A percentile compares a stretch with the other conserved stretches of the same genome.
These are phyloP conservation scores for Rhinichthys osculus DNA, from an alignment of 2,797 vertebrate species.

Conservation along the genomic window DNA sequence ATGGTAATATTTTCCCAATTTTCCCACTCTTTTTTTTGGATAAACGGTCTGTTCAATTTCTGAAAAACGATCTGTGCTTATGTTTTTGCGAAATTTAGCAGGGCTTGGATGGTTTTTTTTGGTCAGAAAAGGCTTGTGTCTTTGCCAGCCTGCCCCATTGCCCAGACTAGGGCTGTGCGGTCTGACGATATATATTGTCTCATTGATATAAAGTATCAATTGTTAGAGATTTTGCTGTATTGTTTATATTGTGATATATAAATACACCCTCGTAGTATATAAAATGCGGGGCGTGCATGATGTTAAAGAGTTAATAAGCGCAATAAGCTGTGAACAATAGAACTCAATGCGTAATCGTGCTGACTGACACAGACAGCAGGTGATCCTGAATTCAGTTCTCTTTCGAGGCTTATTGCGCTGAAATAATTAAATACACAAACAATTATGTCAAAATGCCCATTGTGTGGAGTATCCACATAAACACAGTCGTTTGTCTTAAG, in stretches of 20 bases:
- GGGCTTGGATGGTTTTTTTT: not conserved
- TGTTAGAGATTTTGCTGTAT: not conserved
- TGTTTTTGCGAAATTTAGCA: not conserved
- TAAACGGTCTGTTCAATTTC: not conserved
- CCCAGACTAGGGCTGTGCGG: not conserved
- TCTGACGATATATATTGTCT: not conserved
- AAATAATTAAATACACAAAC: not conserved
- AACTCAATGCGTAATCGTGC: not conserved
- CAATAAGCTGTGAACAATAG: not conserved
- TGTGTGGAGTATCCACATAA: not conserved
- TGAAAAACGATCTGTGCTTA: not conserved
- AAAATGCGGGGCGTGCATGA: not conserved
- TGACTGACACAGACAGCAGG: not conserved
- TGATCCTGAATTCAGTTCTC: no score
- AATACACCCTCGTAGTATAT: not conserved
- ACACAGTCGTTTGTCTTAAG: not conserved
- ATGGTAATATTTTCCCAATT: not conserved
- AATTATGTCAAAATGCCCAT: not conserved
- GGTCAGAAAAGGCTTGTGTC: not conserved
- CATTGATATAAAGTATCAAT: not conserved
- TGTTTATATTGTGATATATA: not conserved
- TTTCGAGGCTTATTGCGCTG: no score
- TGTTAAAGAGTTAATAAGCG: not conserved
- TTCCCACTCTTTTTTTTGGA: not conserved
- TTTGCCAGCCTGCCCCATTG: not conserved